A percentile compares a stretch with the other conserved stretches of the same genome.
phyloP scores from a whole-genome alignment of 2,888 invertebrate genomes.

The Xestia xanthographa region DNA sequence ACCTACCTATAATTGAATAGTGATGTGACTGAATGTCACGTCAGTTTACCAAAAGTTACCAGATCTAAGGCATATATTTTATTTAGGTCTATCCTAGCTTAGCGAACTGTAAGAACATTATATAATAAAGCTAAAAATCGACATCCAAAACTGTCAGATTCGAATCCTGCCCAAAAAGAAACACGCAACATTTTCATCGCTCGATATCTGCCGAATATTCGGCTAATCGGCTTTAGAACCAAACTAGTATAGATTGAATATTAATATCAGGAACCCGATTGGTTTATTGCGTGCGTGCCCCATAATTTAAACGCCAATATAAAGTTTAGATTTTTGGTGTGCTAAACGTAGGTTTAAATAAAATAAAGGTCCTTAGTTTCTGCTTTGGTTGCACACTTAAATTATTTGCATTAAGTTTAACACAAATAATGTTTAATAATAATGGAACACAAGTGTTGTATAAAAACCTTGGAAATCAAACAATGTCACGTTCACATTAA shows the following conservation, averaged over 20 bases:
- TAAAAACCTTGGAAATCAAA: not conserved
- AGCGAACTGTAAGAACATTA: not conserved
- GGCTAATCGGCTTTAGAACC: conserved; percentile 60
- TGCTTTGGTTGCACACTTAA: not conserved
- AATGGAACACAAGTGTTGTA: not conserved
- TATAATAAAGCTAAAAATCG: not conserved
- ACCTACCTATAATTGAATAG: not conserved
- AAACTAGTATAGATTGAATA: conserved; percentile 56
- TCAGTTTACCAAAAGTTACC: not conserved
- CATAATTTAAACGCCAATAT: conserved; percentile 32
- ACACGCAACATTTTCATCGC: conserved; percentile 37
- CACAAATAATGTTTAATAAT: not conserved
- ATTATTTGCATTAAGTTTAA: not conserved
- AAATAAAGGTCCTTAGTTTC: not conserved
- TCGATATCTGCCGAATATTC: conserved; percentile 52
- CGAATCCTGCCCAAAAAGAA: conserved; percentile 22
- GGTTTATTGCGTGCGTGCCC: conserved; percentile 40
- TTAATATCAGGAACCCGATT: conserved; percentile 55
- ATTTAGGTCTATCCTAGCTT: not conserved
- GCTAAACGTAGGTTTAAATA: conserved; percentile 2
- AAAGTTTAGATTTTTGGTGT: conserved; percentile 24
- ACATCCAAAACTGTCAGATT: not conserved
- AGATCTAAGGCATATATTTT: not conserved
- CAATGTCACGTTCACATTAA: not conserved
- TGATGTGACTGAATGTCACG: not conserved